phyloP scores from a whole-genome alignment of 2,113 vertebrate species.

The Melanotaenia duboulayi region DNA sequence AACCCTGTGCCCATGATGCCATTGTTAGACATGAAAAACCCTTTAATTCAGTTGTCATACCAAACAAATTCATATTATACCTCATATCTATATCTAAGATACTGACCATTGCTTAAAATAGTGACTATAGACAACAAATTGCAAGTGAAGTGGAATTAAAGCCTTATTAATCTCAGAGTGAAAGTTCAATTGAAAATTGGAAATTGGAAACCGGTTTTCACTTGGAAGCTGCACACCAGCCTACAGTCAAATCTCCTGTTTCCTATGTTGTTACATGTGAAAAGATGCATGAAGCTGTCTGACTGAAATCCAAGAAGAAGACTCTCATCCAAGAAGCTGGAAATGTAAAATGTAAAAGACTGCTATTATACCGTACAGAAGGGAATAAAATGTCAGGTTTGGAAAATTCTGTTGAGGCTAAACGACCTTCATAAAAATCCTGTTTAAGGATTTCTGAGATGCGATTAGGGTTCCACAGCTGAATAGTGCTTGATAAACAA shows the following conservation, averaged over 20 bases:
- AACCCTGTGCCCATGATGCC: background rate
- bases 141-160: background rate
- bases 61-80: too few species aligned
- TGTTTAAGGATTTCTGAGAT: slow-evolving; percentile 3
- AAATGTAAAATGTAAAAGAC: too few species aligned
- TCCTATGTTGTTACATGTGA: slow-evolving; percentile 8
- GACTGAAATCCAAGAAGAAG: slow-evolving; percentile 11
- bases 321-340: slow-evolving; percentile 3
- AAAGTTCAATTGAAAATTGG: too few species aligned
- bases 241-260: background rate
- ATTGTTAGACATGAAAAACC: background rate
- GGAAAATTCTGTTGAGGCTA: background rate
- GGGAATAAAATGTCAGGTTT: slow-evolving; percentile 3
- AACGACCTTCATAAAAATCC: background rate
- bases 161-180: background rate
- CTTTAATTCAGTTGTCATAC: background rate
- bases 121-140: background rate
- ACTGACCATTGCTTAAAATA: background rate
- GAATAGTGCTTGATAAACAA: slow-evolving; percentile 37
- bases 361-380: too few species aligned
- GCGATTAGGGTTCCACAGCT: slow-evolving; percentile 14
- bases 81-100: background rate
- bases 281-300: slow-evolving; percentile 24
- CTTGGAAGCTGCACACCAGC: background rate
- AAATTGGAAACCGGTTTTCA: too few species aligned